Percentiles rank a stretch among this genome's conserved stretches.
These are phyloP conservation scores for Watersipora subatra DNA, from an alignment of 1,140 invertebrate species.

Conservation along the genomic window DNA sequence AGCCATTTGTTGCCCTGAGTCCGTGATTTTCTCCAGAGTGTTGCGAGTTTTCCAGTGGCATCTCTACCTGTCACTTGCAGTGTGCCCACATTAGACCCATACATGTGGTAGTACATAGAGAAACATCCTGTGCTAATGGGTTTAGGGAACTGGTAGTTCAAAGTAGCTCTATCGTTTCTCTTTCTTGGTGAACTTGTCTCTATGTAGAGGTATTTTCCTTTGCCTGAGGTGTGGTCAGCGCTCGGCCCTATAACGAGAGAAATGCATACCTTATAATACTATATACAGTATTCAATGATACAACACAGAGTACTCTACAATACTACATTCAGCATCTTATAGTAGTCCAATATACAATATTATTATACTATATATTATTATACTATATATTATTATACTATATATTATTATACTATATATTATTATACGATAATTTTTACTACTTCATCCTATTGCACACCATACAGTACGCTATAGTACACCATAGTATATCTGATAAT, in stretches of 20 bases:
- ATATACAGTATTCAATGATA: no score
- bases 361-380: no score
- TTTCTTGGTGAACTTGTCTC: constrained; percentile 22
- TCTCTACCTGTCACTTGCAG: constrained; percentile 24
- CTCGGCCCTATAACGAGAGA: constrained; percentile 8
- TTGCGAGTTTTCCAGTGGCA: not conserved
- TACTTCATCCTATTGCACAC: no score
- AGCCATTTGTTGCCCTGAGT: constrained; percentile 29
- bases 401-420: no score
- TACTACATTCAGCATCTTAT: no score
- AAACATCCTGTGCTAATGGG: constrained; percentile 18
- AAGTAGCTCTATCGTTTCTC: constrained; percentile 24
- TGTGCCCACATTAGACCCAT: constrained; percentile 41
- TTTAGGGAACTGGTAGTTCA: constrained; percentile 19
- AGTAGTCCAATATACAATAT: no score
- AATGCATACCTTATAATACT: constrained; percentile 1
- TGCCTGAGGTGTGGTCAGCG: constrained; percentile 8
- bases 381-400: no score
- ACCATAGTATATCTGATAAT: no score
- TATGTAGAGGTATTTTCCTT: constrained; percentile 24
- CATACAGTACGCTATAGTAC: no score
- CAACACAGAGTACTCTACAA: no score
- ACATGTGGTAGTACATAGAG: constrained; percentile 63
- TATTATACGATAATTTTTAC: no score
- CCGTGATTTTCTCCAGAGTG: constrained; percentile 15